phyloP scores from a whole-genome alignment of 2,888 invertebrate genomes.

The Charanyca ferruginea region DNA sequence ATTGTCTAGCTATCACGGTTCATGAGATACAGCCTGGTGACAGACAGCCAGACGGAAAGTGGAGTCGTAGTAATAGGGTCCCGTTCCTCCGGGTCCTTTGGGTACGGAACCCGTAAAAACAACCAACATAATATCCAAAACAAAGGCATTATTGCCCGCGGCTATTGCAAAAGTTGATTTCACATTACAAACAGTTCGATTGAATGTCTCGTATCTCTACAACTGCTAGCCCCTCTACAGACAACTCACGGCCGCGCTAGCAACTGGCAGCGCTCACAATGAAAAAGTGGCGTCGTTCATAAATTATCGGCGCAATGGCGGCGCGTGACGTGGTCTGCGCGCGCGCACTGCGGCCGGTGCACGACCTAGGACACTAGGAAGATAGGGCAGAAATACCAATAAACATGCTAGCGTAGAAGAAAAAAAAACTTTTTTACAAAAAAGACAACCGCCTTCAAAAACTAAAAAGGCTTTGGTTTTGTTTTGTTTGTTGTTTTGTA shows the following conservation, averaged over 20 bases:
- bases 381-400: slow-evolving; percentile 10
- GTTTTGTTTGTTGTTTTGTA: too few species aligned
- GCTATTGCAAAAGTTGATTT: neutral
- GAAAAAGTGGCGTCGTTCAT: slow-evolving; percentile 77
- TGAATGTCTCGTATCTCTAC: neutral
- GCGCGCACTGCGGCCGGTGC: slow-evolving; percentile 52
- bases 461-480: too few species aligned
- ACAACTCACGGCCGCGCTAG: slow-evolving; percentile 60
- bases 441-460: too few species aligned
- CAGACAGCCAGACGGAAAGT: too few species aligned
- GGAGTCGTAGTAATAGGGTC: too few species aligned
- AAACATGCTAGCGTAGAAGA: neutral
- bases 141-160: neutral
- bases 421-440: too few species aligned
- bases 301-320: slow-evolving; percentile 75
- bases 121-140: neutral
- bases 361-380: slow-evolving; percentile 30
- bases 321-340: slow-evolving; percentile 73
- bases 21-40: too few species aligned
- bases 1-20: too few species aligned
- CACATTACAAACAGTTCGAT: neutral
- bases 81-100: too few species aligned
- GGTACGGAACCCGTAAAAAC: too few species aligned
- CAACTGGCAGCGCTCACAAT: slow-evolving; percentile 74
- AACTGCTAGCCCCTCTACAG: slow-evolving; percentile 30